Evolutionary conservation across 2,888 invertebrate species (phyloP), one percentile per base, ranked within the genome.

Genomic region (Eilema griseolum): DNA sequence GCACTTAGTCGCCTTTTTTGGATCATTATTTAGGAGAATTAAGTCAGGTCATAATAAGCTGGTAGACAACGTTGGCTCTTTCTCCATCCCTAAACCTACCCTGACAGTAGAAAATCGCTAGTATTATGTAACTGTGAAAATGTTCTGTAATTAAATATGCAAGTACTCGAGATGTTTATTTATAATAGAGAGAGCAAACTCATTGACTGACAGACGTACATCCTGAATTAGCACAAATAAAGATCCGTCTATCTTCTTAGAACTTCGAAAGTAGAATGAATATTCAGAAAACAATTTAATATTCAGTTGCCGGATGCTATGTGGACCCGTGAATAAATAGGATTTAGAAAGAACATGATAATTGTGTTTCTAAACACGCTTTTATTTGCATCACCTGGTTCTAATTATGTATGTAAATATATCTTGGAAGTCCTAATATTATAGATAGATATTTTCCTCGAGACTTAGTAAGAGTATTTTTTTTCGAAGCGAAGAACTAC

Each of bases 121-220:
- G 5, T 8, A 28, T 28, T 28, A 28, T 14, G 7, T 46, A 46
- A 20, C 20, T 46, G 20, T 46, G 20, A 46, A 20, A 20, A 2
- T 20, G 8, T 52, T 33, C 20, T 52, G 16, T 10, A 52, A 46
- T 61, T 11, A 26, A 61, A 56, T 24, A 33, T 37, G 52, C 56
- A 33, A 37, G 56, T 56, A 62, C 26, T 24, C 28, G 20, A 33
- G 7, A 61, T 66, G 61, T 65, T 66, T 56, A 61, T 61, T 52
- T 65, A 70, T 37, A 23, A 26, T 7, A 70, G 33, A 41, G 59
- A 37, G 24, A 64, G 41, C 64, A 66, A n/a, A 11, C 61, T 56
- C 69, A 61, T 70, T 70, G 69, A 70, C 52, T 61, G 60, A 61
- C 61, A 66, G 65, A 70, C 61, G 26, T 56, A n/a, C 33, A 24